Conservation (phyloP, 2,113 vertebrate genomes). For the Mastomys coucha region DNA sequence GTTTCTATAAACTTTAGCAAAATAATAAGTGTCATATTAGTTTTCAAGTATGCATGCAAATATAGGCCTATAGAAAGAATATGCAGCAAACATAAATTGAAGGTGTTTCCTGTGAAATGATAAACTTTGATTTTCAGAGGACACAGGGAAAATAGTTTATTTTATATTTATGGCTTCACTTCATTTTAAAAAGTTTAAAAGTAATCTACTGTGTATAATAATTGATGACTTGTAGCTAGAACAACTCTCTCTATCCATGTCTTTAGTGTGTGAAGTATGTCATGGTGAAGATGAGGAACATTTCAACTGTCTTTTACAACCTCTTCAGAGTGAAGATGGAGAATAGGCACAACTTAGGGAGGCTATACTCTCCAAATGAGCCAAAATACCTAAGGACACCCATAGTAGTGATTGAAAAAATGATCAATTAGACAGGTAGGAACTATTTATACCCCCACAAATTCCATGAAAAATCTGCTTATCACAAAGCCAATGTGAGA, state of each 20-base stretch:
- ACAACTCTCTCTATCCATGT: neutral
- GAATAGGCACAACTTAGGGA: neutral
- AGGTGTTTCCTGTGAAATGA: neutral
- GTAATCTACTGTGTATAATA: neutral
- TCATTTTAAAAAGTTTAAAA: neutral
- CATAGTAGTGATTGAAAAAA: neutral
- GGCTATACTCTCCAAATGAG: neutral
- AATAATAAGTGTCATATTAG: neutral
- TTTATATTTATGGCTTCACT: neutral
- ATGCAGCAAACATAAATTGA: neutral
- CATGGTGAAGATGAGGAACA: neutral
- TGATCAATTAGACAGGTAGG: neutral
- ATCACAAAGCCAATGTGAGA: neutral
- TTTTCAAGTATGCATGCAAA: neutral
- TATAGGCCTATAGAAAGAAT: neutral
- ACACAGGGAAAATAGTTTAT: neutral
- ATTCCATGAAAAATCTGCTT: neutral
- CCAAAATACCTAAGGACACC: neutral
- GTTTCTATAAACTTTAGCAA: neutral
- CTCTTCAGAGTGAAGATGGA: neutral
- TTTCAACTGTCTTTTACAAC: neutral
- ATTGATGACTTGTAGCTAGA: neutral
- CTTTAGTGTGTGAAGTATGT: neutral
- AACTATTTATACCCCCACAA: neutral
- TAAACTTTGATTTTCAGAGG: neutral